Base-by-base conservation (phyloP, 2,113 vertebrate species). In the Sardina pilchardus region DNA sequence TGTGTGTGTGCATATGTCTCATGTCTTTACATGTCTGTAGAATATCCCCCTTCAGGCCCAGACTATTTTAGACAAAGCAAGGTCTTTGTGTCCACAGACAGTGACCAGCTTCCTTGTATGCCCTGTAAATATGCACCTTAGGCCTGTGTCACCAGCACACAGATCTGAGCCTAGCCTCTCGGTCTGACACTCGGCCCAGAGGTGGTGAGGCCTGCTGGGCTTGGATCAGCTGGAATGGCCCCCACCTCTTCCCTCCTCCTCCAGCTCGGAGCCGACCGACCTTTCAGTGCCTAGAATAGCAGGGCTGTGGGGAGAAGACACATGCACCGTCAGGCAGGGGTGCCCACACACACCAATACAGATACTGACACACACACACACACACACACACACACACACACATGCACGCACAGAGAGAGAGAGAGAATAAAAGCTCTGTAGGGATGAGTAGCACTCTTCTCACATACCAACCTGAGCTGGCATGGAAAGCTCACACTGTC, bases 331-430 rank as follows among this genome's bases (percentile, higher is more conserved):
- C 63, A 71, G 26, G 30, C 63, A 8, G 63, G 63, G 26, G 7
- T 26, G 8, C 26, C 9, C 24, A 71, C 63, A 71, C 59, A 63
- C 59, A 26, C 24, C 0, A 21, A 63, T 21, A 63, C 59, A 63
- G 3, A n/a, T 19, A n/a, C 56, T 24, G 19, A 63, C 56, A 63
- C 56, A n/a, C 56, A 63, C 56, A 63, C 56, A 63, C 45, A 85
- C 81, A 47, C 45, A 81, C 30, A 36, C 53, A 67, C 80, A 87
- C 44, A 47, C 81, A 82, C 81, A 82, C 81, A 81, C 12, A 42
- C 26, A 81, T 36, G 42, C 80, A 81, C 80, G 44, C 43, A 45
- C 43, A 82, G 36, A 81, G 16, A 81, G 30, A 47, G 45, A 42
- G 39, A 42, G 1, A 42, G 0, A 42, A 42, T 42, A 42, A 42